Evolutionary conservation across 2,113 vertebrate species (phyloP), one percentile per base, ranked within the genome.

Genomic region (Scopus umbretta): DNA sequence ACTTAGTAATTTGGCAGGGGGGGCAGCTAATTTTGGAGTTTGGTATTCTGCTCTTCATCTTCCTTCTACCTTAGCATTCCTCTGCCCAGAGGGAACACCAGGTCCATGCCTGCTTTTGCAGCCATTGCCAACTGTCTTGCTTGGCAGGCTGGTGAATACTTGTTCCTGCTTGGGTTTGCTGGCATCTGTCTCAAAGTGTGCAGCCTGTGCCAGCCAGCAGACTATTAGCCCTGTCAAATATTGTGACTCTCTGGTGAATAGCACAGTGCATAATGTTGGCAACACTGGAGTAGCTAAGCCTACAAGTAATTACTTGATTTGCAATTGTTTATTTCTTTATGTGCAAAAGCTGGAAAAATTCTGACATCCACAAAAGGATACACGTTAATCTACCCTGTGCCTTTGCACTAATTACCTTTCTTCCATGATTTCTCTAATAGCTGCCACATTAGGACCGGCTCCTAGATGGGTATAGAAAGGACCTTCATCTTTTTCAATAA

Each of bases 401-500:
- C 97, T 97, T 98, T 95, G 94, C 67, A 95, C 97, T 98, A 96
- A 98, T 98, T 98, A 99, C 99, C 99, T 99, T 98, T 99, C 98
- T 98, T 99, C 99, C 99, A 99, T 99, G 93, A 98, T 96, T 97
- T 99, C 98, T 95, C 99, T 99, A 98, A 99, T 99, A 97, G 98
- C 98, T 97, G 99, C 97, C 96, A 99, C 98, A 97, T 98, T 99
- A 88, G 99, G 98, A 96, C 99, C 99, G 97, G 99, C 98, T 97
- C 99, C 99, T 97, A 99, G 98, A 96, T 99, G 99, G 94, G 99
- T 99, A 98, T 99, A 99, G 98, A 99, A 99, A 93, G 99, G 99
- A 87, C 99, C 99, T 98, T 99, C 99, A 97, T 99, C 99, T 98
- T 99, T 99, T 97, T 99, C 99, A 98, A 98, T 99, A 96, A 99